Evolutionary conservation across 2,113 vertebrate genomes (phyloP).

Genomic region (Pogonocichla stellata): DNA sequence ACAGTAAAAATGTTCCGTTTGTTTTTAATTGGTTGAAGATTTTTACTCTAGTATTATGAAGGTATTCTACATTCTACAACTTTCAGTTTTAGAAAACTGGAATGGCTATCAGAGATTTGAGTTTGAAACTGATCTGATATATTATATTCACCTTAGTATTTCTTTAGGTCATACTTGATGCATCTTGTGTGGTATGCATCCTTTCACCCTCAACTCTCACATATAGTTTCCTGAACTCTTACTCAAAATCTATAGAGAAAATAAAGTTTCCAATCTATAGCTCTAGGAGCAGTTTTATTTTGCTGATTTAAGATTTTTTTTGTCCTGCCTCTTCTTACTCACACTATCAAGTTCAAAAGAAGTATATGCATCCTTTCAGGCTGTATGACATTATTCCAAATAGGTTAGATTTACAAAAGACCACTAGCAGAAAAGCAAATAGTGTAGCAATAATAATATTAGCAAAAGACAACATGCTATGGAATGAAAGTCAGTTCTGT

Average conservation of each 20-base stretch:
- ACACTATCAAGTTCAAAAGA: not conserved
- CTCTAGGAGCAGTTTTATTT: constrained; percentile 40
- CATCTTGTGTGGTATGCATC: not conserved
- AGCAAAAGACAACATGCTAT: not conserved
- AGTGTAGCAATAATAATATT: not conserved
- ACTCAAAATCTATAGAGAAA: constrained; percentile 7
- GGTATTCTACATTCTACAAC: not conserved
- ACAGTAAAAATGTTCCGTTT: not conserved
- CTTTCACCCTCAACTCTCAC: constrained; percentile 11
- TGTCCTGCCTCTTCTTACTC: not conserved
- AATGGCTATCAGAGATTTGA: not conserved
- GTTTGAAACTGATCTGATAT: not conserved
- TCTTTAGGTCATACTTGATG: not conserved
- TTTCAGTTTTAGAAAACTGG: not conserved
- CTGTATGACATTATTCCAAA: not conserved
- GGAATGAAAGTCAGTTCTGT: not conserved
- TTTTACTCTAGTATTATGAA: not conserved
- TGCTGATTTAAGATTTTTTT: constrained; percentile 37
- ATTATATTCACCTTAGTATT: not conserved
- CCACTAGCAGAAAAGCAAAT: not conserved
- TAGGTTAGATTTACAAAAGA: not conserved
- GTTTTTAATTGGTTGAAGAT: not conserved
- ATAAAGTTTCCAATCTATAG: constrained; percentile 25
- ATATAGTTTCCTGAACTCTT: constrained; percentile 49
- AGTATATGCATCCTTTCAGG: not conserved